Evolutionary conservation across 2,888 invertebrate species (phyloP), one percentile per base, ranked within the genome.

Genomic region (Zeuzera pyrina): DNA sequence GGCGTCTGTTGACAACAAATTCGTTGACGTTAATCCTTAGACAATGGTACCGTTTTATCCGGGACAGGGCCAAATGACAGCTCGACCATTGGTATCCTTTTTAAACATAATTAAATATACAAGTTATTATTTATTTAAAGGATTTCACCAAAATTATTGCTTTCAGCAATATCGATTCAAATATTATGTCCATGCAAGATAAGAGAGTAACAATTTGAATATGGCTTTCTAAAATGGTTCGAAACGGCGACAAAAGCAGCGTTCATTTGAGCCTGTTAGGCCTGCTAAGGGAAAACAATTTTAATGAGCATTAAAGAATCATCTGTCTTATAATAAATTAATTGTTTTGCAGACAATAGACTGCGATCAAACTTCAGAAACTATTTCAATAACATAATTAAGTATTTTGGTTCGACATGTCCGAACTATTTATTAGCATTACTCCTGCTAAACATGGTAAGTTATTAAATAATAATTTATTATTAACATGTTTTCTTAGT

Each of bases 1-100:
- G 69, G 73, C 78, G 71, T 77, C 71, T 73, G 78, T 76, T 74
- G 76, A 74, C 77, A 74, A 77, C 72, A 70, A 76, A 69, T 79
- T 74, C 69, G 74, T 76, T 76, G 81, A 81, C 81, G 71, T 61
- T 81, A 81, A 83, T 83, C 81, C 78, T 58, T 49, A 67, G 65
- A 83, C 78, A 83, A 83, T 81, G 58, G 72, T 47, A 58, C 57
- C 57, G 65, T 68, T 77, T 72, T 65, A 76, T 73, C 61, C 60
- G 45, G 55, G 57, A 52, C 52, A 48, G 49, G 45, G 49, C 54
- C 52, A 57, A 67, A 64, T 63, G 61, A 63, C 59, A 42, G 52
- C 44, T 47, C 52, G 51, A 52, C 61, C 58, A 58, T 63, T 60
- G 60, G 63, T 58, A 62, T 65, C 63, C 61, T 62, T 64, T 65